These are phyloP conservation scores for Stenichneumon culpator DNA, from an alignment of 2,888 invertebrate species.

Conservation along the genomic window DNA sequence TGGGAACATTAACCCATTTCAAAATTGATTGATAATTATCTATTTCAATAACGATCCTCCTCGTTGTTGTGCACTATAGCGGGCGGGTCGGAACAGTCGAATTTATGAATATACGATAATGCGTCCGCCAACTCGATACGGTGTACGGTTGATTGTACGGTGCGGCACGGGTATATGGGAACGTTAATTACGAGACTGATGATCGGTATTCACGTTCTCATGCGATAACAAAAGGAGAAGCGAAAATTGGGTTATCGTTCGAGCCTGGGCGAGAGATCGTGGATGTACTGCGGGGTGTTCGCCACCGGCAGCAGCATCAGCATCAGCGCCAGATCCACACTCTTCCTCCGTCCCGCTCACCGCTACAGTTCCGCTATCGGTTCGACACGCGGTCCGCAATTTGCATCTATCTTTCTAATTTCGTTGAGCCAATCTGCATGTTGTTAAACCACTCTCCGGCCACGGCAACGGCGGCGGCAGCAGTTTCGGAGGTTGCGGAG, in stretches of 20 bases:
- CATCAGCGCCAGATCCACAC: not conserved
- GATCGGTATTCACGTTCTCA: slow-evolving; percentile 60
- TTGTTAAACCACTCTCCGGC: slow-evolving; percentile 74
- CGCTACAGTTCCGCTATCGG: slow-evolving; percentile 61
- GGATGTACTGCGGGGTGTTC: slow-evolving; percentile 1
- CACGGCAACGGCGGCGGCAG: slow-evolving; percentile 55
- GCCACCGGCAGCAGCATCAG: not conserved
- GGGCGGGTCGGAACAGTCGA: not conserved
- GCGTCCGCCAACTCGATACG: slow-evolving; percentile 17
- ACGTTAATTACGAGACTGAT: slow-evolving; percentile 57
- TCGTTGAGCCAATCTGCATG: slow-evolving; percentile 79
- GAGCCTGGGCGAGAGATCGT: slow-evolving; percentile 14
- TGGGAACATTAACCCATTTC: not conserved
- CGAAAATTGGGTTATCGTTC: slow-evolving; percentile 60
- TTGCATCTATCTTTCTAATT: slow-evolving; percentile 81
- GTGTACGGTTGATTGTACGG: slow-evolving; percentile 31
- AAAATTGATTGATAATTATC: slow-evolving; percentile 32
- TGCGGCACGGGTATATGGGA: not conserved
- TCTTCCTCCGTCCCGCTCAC: slow-evolving; percentile 42
- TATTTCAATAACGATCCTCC: slow-evolving; percentile 23
- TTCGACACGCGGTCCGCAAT: slow-evolving; percentile 72
- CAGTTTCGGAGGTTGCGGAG: slow-evolving; percentile 17
- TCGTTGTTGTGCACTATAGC: slow-evolving; percentile 9
- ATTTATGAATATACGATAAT: slow-evolving; percentile 40
- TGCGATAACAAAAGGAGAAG: slow-evolving; percentile 56